Percentiles rank a stretch among this genome's conserved stretches.
phyloP scores from a whole-genome alignment of 2,888 invertebrate genomes.

The Pteria penguin region DNA sequence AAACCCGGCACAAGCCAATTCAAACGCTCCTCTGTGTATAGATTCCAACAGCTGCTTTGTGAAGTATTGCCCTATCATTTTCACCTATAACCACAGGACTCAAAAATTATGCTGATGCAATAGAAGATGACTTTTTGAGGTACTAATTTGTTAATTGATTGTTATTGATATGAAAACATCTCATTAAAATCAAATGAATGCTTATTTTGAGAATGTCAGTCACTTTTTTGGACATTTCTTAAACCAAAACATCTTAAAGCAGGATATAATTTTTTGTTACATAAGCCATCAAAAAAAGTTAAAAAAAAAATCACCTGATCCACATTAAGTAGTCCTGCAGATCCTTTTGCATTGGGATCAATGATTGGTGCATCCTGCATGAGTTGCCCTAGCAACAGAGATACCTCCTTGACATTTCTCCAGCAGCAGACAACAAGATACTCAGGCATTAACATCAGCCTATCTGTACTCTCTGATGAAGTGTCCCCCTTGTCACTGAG shows the following conservation, averaged over 20 bases:
- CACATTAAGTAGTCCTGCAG: conserved; percentile 48
- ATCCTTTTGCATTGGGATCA: conserved; percentile 13
- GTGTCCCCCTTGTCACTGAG: background rate
- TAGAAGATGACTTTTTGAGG: too few relatives aligned
- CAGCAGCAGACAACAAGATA: conserved; percentile 93
- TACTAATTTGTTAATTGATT: too few relatives aligned
- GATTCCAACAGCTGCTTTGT: conserved; percentile 83
- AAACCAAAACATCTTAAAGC: too few relatives aligned
- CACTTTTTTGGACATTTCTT: too few relatives aligned
- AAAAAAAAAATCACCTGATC: conserved; percentile 52
- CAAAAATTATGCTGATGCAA: background rate
- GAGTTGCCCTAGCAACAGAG: conserved; percentile 80
- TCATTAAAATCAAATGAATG: too few relatives aligned
- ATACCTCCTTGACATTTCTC: conserved; percentile 94
- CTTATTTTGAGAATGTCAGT: too few relatives aligned
- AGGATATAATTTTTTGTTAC: too few relatives aligned
- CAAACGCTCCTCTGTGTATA: conserved; percentile 98
- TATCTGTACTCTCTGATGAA: conserved; percentile 51
- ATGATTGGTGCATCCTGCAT: conserved; percentile 55
- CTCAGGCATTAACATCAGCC: conserved; percentile 77
- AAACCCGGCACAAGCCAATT: conserved; percentile 95
- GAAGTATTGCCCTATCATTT: conserved; percentile 73
- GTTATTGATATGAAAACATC: too few relatives aligned
- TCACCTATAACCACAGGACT: conserved; percentile 58
- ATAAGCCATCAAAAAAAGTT: too few relatives aligned